Evolutionary conservation across 2,113 vertebrate species (phyloP).

Genomic region (Paratilapia polleni): DNA sequence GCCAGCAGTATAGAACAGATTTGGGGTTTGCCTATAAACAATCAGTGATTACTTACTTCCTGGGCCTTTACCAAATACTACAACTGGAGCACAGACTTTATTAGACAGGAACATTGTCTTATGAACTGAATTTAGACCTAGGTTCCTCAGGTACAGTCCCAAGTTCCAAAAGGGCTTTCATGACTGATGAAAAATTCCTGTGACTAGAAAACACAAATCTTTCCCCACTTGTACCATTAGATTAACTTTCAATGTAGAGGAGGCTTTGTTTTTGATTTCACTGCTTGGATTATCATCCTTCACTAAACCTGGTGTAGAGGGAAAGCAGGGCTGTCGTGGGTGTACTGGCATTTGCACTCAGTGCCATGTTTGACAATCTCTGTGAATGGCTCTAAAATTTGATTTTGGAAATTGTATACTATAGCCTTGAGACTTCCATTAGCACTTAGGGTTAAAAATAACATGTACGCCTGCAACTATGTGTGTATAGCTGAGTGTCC

Average conservation of each 20-base stretch:
- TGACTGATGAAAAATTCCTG: neutral
- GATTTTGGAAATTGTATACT: neutral
- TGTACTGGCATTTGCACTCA: neutral
- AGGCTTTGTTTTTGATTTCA: neutral
- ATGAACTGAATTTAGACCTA: neutral
- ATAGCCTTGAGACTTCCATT: neutral
- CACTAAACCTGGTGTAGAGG: neutral
- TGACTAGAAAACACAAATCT: neutral
- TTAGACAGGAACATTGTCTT: neutral
- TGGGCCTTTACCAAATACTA: neutral
- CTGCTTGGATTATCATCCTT: neutral
- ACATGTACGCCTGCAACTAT: neutral
- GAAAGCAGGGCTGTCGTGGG: neutral
- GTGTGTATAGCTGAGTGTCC: neutral
- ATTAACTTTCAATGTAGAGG: neutral
- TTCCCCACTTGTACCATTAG: neutral
- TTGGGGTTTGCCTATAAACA: neutral
- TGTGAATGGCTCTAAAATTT: neutral
- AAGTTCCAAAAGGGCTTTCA: neutral
- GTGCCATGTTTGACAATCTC: neutral
- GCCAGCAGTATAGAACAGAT: neutral
- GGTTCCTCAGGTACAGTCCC: neutral
- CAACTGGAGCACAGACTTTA: neutral
- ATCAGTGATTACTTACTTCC: neutral
- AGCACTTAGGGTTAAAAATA: constrained; percentile 19